Base-by-base conservation (phyloP, 2,797 vertebrate genomes). In the Lindbergichthys nudifrons region DNA sequence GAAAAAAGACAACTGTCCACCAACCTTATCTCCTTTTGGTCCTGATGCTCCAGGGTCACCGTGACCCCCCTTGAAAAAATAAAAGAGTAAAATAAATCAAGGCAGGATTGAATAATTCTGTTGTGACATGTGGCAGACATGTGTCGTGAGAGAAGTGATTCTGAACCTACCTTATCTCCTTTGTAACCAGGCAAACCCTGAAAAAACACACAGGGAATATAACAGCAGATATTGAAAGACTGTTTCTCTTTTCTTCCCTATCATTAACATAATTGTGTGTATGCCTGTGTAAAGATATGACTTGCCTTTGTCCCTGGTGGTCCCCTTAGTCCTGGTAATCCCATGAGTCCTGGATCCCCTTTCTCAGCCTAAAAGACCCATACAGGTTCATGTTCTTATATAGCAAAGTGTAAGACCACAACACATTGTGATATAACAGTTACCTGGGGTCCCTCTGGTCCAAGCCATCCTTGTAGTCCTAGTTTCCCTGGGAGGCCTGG, bases 401-500 rank as follows among this genome's bases (percentile, higher is more conserved):
- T 16, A 26, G 4, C 39, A 42, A 15, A n/a, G 3, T 66, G 12
- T 75, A 23, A 51, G 59, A 73, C 42, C 18, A 60, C 4, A n/a
- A 11, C 13, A 39, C 19, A n/a, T 23, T 1, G 48, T 52, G 62
- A 51, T 21, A 21, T 16, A 10, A 30, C 14, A 82, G 70, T 73
- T 73, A 97, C 98, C 95, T 94, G 95, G 8, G 88, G 92, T 85
- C 98, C 98, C 43, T 92, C 91, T 76, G 95, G 92, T 71, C 97
- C 97, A 39, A 94, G 93, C 94, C 94, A 94, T 83, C 98, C 98
- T 32, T 92, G 6, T 0, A 93, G 83, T 83, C 98, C 98, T 76
- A 92, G 96, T 94, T 96, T 96, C 46, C 98, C 98, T 51, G 96
- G 97, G 53, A 96, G 94, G 0, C 98, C 97, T 1, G 96, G 96